A percentile compares a stretch with the other conserved stretches of the same genome.
Conservation (phyloP, 2,888 invertebrate species). For the Diadegma fenestrale region DNA sequence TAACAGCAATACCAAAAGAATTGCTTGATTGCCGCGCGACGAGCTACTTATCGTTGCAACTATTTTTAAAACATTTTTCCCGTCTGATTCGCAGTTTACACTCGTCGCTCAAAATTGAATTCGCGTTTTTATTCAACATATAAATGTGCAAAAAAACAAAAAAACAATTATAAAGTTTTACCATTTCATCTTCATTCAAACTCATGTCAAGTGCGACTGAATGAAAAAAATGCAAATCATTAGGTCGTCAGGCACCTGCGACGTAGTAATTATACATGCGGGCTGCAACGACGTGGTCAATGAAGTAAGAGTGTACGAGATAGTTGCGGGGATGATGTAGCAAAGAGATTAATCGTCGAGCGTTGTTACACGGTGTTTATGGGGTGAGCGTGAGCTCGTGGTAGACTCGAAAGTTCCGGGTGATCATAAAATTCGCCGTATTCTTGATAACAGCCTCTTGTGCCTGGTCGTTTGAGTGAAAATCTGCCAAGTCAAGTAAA, state of each 20-base stretch:
- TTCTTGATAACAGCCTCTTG: slow-evolving; percentile 60
- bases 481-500: slow-evolving; percentile 53
- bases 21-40: slow-evolving; percentile 58
- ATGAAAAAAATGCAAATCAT: not conserved
- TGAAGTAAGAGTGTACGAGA: slow-evolving; percentile 33
- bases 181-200: not conserved
- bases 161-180: not conserved
- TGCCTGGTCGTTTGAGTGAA: slow-evolving; percentile 51
- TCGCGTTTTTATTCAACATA: not conserved
- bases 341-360: slow-evolving; percentile 57
- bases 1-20: slow-evolving; percentile 71
- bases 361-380: slow-evolving; percentile 63
- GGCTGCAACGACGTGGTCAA: slow-evolving; percentile 39
- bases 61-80: slow-evolving; percentile 54
- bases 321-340: slow-evolving; percentile 49
- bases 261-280: slow-evolving; percentile 51
- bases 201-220: not conserved
- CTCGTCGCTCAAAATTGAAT: not conserved
- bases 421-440: slow-evolving; percentile 54
- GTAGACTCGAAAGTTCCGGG: slow-evolving; percentile 29
- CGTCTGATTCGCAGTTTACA: slow-evolving; percentile 24
- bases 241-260: slow-evolving; percentile 23
- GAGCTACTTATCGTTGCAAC: slow-evolving; percentile 57
- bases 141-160: not conserved
- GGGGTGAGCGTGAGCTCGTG: slow-evolving; percentile 30